Evolutionary conservation across 1,140 invertebrate genomes (phyloP), one percentile per base, ranked within the genome.

Genomic region (Diorhabda sublineata): DNA sequence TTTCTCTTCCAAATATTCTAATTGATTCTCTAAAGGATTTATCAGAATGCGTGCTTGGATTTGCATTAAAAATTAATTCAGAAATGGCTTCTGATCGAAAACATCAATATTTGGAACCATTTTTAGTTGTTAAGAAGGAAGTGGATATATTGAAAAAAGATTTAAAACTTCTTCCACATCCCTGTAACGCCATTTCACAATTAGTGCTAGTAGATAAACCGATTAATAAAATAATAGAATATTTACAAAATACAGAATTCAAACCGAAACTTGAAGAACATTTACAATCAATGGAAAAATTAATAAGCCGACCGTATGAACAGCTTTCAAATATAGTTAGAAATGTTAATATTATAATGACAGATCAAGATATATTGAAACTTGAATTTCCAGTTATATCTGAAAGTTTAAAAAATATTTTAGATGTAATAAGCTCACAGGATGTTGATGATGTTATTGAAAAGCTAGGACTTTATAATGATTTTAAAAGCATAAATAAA

Each of bases 21-120:
- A 66, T 69, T 2, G 64, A 67, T 58, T 64, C 72, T 43, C 45
- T 74, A 45, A 59, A 74, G 52, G 58, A 68, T 56, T 61, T 74
- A 8, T 26, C 44, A 43, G 26, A 67, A 44, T 57, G 60, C n/a
- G 11, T 70, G 8, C 8, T 11, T n/a, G 60, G 67, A 9, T 61
- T 73, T 44, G 56, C 69, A 56, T 5, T 61, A 42, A 57, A 57
- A 11, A 8, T 71, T 2, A 42, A 42, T 43, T 4, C 3, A 6
- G 42, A 61, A 61, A 61, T 61, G 42, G 59, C 26, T 41, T 42
- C 8, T 5, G 59, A 58, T 59, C 6, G 43, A 45, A 26, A 45
- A 42, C 43, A 62, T 45, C 56, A 45, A 56, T 47, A 69, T 3
- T 43, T 70, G 63, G 8, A 66, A 61, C 71, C 71, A 47, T 58